A percentile compares a stretch with the other conserved stretches of the same genome.
These are phyloP conservation scores for Apocrypta bakeri DNA, from an alignment of 1,140 invertebrate species.

Conservation along the genomic window DNA sequence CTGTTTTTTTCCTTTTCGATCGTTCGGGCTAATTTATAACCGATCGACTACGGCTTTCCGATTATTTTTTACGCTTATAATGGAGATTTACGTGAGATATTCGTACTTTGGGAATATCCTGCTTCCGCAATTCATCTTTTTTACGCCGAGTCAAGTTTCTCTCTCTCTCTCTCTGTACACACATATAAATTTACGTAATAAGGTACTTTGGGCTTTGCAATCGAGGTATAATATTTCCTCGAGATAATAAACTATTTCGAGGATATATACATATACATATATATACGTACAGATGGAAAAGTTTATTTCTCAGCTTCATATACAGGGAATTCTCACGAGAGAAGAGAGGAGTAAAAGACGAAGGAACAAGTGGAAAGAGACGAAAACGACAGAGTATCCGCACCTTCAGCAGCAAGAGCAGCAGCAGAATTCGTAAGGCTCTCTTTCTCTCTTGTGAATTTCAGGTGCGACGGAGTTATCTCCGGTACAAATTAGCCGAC, in stretches of 20 bases:
- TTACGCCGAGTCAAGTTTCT: too few species aligned
- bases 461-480: constrained; percentile 68
- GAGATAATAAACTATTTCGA: too few species aligned
- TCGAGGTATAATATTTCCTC: too few species aligned
- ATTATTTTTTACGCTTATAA: constrained; percentile 20
- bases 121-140: background rate
- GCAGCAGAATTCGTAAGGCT: background rate
- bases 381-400: background rate
- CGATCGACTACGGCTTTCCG: background rate
- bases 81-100: constrained; percentile 29
- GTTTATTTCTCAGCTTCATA: too few species aligned
- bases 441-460: constrained; percentile 50
- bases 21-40: constrained; percentile 29
- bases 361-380: background rate
- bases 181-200: too few species aligned
- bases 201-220: too few species aligned
- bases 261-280: too few species aligned
- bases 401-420: too few species aligned
- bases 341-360: background rate
- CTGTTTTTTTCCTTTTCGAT: background rate
- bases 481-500: constrained; percentile 71
- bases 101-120: background rate
- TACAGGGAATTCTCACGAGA: too few species aligned
- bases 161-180: too few species aligned
- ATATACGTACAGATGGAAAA: too few species aligned